These are phyloP conservation scores for Ptiloglossa arizonensis DNA, from an alignment of 1,140 invertebrate genomes.

Conservation along the genomic window DNA sequence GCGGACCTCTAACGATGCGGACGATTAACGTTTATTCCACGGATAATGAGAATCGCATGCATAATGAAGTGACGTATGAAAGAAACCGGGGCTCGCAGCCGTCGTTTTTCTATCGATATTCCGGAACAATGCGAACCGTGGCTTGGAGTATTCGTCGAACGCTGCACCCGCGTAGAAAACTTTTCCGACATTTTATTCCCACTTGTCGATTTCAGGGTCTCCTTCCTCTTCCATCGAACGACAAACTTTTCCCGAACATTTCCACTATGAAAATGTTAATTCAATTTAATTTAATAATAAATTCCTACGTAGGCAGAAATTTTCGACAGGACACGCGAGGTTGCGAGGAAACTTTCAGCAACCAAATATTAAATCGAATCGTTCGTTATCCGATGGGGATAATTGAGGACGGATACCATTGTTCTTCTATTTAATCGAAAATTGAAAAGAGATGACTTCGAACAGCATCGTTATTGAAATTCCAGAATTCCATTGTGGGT, in stretches of 20 bases:
- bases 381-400: too few species aligned
- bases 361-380: too few species aligned
- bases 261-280: background rate
- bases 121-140: background rate
- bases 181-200: background rate
- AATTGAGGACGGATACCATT: too few species aligned
- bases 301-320: too few species aligned
- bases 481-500: too few species aligned
- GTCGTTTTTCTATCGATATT: constrained; percentile 21
- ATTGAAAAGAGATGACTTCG: too few species aligned
- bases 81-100: background rate
- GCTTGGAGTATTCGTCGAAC: background rate
- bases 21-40: constrained; percentile 29
- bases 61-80: constrained; percentile 30
- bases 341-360: too few species aligned
- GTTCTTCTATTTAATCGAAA: too few species aligned
- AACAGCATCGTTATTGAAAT: too few species aligned
- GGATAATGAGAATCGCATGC: constrained; percentile 33
- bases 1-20: constrained; percentile 7
- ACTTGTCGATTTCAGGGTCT: background rate
- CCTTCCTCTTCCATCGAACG: background rate
- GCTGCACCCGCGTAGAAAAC: too few species aligned
- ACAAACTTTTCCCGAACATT: background rate
- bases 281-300: too few species aligned
- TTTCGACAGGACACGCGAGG: too few species aligned